A percentile compares a stretch with the other conserved stretches of the same genome.
These are phyloP conservation scores for Sander lucioperca DNA, from an alignment of 2,113 vertebrate species.

Conservation along the genomic window DNA sequence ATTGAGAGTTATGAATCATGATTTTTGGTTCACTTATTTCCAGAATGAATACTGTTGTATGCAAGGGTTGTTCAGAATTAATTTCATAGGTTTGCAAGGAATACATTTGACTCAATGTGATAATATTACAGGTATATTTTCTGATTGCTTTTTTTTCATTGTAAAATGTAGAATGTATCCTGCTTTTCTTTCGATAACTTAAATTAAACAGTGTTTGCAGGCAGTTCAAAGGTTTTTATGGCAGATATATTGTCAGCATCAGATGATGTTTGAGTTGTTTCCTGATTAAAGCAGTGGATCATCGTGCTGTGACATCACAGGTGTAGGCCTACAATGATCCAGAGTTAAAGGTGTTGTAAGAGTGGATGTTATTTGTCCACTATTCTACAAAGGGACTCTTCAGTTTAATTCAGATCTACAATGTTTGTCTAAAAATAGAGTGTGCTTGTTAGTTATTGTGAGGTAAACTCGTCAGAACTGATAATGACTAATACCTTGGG, in stretches of 20 bases:
- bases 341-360: slow-evolving; percentile 7
- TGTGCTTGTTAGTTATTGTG: slow-evolving; percentile 37
- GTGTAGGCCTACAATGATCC: not conserved
- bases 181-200: not conserved
- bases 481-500: slow-evolving; percentile 41
- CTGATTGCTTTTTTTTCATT: not conserved
- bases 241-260: not conserved
- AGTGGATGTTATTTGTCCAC: not conserved
- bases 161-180: not conserved
- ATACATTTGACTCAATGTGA: too few relatives aligned
- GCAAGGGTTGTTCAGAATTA: too few relatives aligned
- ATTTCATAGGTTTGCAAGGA: too few relatives aligned
- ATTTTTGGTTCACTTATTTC: too few relatives aligned
- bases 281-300: slow-evolving; percentile 25
- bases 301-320: not conserved
- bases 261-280: slow-evolving; percentile 17
- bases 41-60: too few relatives aligned
- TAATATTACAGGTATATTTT: too few relatives aligned
- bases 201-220: not conserved
- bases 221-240: not conserved
- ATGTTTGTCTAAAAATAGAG: slow-evolving; percentile 19
- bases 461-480: slow-evolving; percentile 28
- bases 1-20: too few relatives aligned
- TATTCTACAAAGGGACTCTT: not conserved
- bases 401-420: slow-evolving; percentile 22